Conservation (phyloP, 2,113 vertebrate species). For the Bufo bufo region DNA sequence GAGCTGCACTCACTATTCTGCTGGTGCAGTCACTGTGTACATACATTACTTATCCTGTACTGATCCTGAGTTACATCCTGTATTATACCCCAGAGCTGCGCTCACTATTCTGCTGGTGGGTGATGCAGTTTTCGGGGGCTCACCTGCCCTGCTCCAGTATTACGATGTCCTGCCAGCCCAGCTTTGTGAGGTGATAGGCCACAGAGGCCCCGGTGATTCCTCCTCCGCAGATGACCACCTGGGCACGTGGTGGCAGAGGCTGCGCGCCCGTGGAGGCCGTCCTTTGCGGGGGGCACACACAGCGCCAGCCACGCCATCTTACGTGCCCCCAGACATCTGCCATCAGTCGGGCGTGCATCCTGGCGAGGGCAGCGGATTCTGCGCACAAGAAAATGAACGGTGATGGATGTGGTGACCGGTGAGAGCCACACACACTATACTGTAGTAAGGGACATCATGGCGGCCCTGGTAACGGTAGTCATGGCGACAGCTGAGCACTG, state of each 20-base stretch:
- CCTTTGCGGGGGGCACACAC: constrained; percentile 59
- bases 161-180: constrained; percentile 92
- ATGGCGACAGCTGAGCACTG: background rate
- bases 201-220: constrained; percentile 93
- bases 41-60: background rate
- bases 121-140: constrained; percentile 56
- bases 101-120: background rate
- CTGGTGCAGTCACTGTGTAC: background rate
- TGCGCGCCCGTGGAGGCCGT: constrained; percentile 66
- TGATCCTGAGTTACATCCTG: background rate
- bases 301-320: constrained; percentile 65
- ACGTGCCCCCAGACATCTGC: constrained; percentile 67
- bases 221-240: constrained; percentile 94
- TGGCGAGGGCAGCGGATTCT: constrained; percentile 42
- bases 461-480: background rate
- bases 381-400: background rate
- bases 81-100: background rate
- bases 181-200: constrained; percentile 92
- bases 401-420: background rate
- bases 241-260: constrained; percentile 81
- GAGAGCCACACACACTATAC: background rate
- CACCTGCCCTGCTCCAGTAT: constrained; percentile 97
- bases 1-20: background rate
- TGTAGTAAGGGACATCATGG: background rate
- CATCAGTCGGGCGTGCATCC: constrained; percentile 77